Evolutionary conservation across 2,888 invertebrate species (phyloP), one percentile per base, ranked within the genome.

Genomic region (Drosophila mimica): DNA sequence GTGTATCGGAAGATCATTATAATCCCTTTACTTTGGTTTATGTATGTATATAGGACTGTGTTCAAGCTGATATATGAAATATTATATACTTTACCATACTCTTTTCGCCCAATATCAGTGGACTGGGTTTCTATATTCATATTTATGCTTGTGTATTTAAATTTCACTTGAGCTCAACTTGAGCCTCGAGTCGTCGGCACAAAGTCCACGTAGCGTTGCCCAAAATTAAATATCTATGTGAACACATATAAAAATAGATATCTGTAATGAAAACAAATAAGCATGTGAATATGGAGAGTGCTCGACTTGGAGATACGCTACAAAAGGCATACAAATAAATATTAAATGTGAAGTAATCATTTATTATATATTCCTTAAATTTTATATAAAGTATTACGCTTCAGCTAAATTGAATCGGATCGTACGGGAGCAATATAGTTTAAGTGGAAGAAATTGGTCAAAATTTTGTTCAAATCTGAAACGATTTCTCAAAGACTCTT

Each of bases 141-240:
- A 46, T 25, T 46, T 15, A 46, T 31, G 11, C 17, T n/a, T 20
- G 20, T 20, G 3, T 40, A n/a, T n/a, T 17, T 40, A 2, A 40
- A 3, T 25, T 25, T 5, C 5, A 15, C 28, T 28, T 28, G 17
- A 36, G 51, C 59, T 28, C 46, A 17, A 20, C 13, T 43, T 30
- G 36, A 17, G 20, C n/a, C 31, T 20, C 66, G 34, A 53, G 25
- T 53, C 36, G 66, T 25, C 31, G 31, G 36, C 66, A 48, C 51
- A 66, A 67, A 31, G 36, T 38, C n/a, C 67, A 67, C 67, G 67
- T 67, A 67, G 17, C 33, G 36, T 33, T 56, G 68, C 43, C 67
- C 68, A 67, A 56, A 67, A 54, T 17, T 13, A 30, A 13, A 36
- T 28, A 51, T 6, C 7, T 38, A 6, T 36, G 9, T 28, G 28